Evolutionary conservation across 2,113 vertebrate species (phyloP).

Genomic region (Mus spicilegus): DNA sequence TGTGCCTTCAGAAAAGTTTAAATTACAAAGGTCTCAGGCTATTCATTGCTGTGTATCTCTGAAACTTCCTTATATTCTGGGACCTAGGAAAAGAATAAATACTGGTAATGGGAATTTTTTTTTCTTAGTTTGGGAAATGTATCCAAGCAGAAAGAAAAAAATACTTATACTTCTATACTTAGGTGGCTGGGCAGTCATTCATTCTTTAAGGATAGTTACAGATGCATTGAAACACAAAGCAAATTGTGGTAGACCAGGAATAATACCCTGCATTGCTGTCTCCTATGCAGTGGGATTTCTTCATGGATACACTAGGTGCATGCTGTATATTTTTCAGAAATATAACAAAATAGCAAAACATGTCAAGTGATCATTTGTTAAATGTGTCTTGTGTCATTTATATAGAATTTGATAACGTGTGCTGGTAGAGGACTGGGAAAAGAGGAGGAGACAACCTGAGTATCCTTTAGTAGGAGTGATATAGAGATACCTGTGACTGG

Average conservation of each 20-base stretch:
- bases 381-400: neutral
- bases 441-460: neutral
- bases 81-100: accelerated
- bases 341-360: neutral
- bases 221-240: neutral
- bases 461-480: neutral
- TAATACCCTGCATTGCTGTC: neutral
- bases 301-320: neutral
- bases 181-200: neutral
- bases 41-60: neutral
- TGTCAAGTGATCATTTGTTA: neutral
- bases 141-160: neutral
- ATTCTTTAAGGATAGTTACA: neutral
- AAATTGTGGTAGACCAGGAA: neutral
- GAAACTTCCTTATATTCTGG: neutral
- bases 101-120: neutral
- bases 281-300: neutral
- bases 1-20: neutral
- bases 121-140: neutral
- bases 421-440: neutral
- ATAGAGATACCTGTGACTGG: neutral
- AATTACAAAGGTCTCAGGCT: neutral
- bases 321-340: neutral
- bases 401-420: neutral
- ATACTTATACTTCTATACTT: neutral